Base-by-base conservation (phyloP, 2,113 vertebrate species). In the Phoenicopterus ruber region DNA sequence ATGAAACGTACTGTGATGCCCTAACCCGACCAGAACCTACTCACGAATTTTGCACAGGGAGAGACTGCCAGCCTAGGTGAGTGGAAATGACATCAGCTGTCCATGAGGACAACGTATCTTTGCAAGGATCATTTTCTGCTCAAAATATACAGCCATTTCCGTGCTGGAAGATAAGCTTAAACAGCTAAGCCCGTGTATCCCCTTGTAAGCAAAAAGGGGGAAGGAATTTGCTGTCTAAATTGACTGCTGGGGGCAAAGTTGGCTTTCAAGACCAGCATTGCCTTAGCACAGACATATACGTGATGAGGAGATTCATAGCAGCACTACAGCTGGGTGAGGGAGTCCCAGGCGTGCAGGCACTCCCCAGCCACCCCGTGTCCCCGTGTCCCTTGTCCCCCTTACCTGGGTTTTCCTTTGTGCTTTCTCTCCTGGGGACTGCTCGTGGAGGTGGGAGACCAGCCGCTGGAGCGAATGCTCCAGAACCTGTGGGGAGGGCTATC, bases 401-500 rank as follows among this genome's bases (percentile, higher is more conserved):
- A 97, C 74, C 67, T 59, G 81, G 42, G 26, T 61, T 87, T 88
- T 82, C 26, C 80, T 76, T 65, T 93, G 55, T 94, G 79, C 66
- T 94, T 40, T 91, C 50, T 69, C 52, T 70, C 61, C 49, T 10
- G 70, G 59, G 74, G 6, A 15, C 44, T 73, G 74, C 66, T 21
- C 2, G 0, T 74, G 85, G 91, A 99, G 99, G 49, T 99, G 99
- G 99, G 99, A 99, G 98, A 99, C 98, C 47, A 99, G 99, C 52
- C 98, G 98, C 7, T 99, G 99, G 99, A 99, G 99, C 0, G 98
- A 99, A 63, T 99, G 99, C 94, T 99, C 99, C 3, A 98, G 99
- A 18, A 99, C 98, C 29, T 99, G 99, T 8, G 98, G 98, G 0
- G 98, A 99, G 88, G 99, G 99, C 14, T 97, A 98, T 80, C 99